Percentiles rank a stretch among this genome's conserved stretches.
phyloP scores from a whole-genome alignment of 2,113 vertebrate genomes.

The Sylvietta virens region DNA sequence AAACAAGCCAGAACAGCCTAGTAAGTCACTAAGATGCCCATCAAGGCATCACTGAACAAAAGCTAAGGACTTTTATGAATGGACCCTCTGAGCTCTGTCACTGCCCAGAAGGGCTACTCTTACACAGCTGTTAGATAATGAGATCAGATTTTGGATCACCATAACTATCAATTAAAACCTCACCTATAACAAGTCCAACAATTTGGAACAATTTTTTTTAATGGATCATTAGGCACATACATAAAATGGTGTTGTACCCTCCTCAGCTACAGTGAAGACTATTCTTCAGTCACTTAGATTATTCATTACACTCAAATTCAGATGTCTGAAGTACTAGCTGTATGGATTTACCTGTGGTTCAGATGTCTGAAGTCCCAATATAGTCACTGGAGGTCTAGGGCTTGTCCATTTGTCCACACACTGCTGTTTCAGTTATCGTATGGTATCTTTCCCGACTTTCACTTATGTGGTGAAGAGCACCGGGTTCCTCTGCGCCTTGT shows the following conservation, averaged over 20 bases:
- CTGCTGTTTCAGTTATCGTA: background rate
- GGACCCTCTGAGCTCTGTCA: background rate
- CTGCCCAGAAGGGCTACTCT: background rate
- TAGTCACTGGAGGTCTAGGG: background rate
- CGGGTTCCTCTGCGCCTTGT: background rate
- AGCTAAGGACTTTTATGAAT: background rate
- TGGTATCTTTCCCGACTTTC: background rate
- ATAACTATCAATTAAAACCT: background rate
- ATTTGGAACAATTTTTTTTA: background rate
- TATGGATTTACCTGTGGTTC: background rate
- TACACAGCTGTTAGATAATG: background rate
- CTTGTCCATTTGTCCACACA: background rate
- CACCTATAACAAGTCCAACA: background rate
- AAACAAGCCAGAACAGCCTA: background rate
- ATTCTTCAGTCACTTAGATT: background rate
- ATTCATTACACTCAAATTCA: background rate
- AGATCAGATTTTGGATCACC: background rate
- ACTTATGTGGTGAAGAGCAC: background rate
- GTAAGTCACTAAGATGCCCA: background rate
- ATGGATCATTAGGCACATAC: background rate
- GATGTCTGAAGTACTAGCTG: background rate
- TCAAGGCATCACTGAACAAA: background rate
- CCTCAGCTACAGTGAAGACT: background rate
- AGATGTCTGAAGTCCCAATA: background rate
- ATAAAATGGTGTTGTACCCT: background rate